phyloP scores from a whole-genome alignment of 2,797 vertebrate species.

The Staurois parvus region DNA sequence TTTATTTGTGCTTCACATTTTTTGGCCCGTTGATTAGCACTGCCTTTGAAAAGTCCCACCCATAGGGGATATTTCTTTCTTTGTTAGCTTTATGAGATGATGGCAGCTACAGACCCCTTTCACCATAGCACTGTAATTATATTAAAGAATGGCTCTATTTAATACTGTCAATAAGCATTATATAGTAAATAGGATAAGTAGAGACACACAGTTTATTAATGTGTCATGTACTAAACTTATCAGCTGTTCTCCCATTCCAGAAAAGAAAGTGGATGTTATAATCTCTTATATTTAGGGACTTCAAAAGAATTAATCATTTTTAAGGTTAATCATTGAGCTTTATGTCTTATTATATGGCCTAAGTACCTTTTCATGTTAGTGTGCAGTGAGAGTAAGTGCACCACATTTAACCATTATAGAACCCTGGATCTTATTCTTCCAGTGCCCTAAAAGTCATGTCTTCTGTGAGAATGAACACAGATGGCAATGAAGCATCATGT shows the following conservation, averaged over 20 bases:
- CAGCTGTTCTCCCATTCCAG: background rate
- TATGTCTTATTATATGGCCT: background rate
- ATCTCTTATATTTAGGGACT: background rate
- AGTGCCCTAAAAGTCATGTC: conserved; percentile 28
- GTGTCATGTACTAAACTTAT: background rate
- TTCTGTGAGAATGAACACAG: conserved; percentile 40
- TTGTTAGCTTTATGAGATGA: too few relatives aligned
- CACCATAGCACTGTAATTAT: too few relatives aligned
- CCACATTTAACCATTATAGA: conserved; percentile 13
- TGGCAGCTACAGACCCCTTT: too few relatives aligned
- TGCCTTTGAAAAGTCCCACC: too few relatives aligned
- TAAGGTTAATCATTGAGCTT: background rate
- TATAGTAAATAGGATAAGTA: too few relatives aligned
- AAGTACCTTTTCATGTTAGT: conserved; percentile 47
- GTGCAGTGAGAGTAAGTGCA: conserved; percentile 10
- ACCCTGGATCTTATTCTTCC: conserved; percentile 2
- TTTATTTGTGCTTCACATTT: too few relatives aligned
- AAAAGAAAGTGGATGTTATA: background rate
- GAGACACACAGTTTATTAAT: too few relatives aligned
- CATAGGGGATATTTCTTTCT: too few relatives aligned
- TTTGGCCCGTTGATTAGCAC: too few relatives aligned
- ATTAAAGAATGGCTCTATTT: too few relatives aligned
- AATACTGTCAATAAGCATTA: too few relatives aligned
- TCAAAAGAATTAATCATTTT: background rate
- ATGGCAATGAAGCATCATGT: conserved; percentile 47